Percentiles rank a stretch among this genome's conserved stretches.
Evolutionary conservation across 2,888 invertebrate species (phyloP).

Genomic region (Panorpa germanica): DNA sequence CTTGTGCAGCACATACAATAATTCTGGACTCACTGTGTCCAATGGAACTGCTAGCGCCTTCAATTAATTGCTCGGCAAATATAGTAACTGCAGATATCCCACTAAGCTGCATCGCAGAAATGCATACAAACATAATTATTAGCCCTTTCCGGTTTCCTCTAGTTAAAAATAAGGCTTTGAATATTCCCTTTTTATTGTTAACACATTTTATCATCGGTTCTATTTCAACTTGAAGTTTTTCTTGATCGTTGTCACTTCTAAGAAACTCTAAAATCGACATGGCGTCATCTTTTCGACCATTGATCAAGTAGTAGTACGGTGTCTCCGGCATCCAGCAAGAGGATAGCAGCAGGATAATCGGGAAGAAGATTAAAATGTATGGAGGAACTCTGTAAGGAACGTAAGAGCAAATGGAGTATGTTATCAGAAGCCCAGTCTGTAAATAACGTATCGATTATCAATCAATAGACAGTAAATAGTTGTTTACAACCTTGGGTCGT

Average conservation of each 20-base stretch:
- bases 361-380: constrained; percentile 32
- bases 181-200: constrained; percentile 28
- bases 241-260: constrained; percentile 30
- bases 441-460: too few relatives aligned
- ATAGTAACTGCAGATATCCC: constrained; percentile 37
- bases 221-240: constrained; percentile 31
- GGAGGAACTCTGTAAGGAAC: constrained; percentile 34
- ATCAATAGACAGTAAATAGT: too few relatives aligned
- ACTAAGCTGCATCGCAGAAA: constrained; percentile 39
- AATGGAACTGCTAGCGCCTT: constrained; percentile 27
- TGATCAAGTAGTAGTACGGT: constrained; percentile 35
- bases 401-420: constrained; percentile 37
- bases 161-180: constrained; percentile 28
- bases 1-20: constrained; percentile 30
- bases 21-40: constrained; percentile 30
- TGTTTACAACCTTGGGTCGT: too few relatives aligned
- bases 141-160: constrained; percentile 34
- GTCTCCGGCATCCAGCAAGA: constrained; percentile 45
- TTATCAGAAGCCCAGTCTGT: constrained; percentile 36
- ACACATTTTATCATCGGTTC: constrained; percentile 34
- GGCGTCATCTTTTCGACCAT: constrained; percentile 29
- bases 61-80: constrained; percentile 41
- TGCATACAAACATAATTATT: constrained; percentile 35
- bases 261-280: constrained; percentile 33
- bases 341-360: constrained; percentile 32